Conservation (phyloP, 2,797 vertebrate species). For the Microcaecilia unicolor region DNA sequence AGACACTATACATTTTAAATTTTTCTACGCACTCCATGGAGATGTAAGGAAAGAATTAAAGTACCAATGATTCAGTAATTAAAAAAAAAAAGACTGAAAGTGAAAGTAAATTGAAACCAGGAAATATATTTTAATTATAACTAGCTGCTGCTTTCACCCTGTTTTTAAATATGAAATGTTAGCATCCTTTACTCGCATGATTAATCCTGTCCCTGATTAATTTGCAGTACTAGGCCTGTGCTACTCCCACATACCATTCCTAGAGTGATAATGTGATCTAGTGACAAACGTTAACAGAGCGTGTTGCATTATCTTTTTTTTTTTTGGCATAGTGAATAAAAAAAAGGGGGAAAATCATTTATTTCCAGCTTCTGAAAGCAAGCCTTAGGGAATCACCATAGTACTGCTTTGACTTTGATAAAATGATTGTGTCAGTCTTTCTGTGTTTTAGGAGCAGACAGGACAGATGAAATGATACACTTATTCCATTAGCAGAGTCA, state of each 20-base stretch:
- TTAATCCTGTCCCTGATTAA: slow-evolving; percentile 43
- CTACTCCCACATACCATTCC: slow-evolving; percentile 15
- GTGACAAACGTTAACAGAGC: slow-evolving; percentile 34
- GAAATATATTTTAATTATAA: slow-evolving; percentile 35
- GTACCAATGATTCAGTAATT: slow-evolving; percentile 5
- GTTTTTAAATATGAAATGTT: slow-evolving; percentile 35
- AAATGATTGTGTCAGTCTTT: slow-evolving; percentile 5
- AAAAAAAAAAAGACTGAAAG: neutral
- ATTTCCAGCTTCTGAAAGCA: slow-evolving; percentile 15
- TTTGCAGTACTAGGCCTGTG: slow-evolving; percentile 21
- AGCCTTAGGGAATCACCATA: slow-evolving; percentile 13
- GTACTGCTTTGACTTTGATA: slow-evolving; percentile 6
- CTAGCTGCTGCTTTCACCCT: slow-evolving; percentile 17
- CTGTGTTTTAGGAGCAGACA: slow-evolving; percentile 13
- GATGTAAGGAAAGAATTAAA: neutral
- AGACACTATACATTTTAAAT: too few relatives aligned
- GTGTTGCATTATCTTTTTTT: slow-evolving; percentile 31
- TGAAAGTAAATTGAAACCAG: slow-evolving; percentile 13
- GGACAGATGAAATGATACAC: slow-evolving; percentile 1
- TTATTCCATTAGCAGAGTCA: slow-evolving; percentile 5
- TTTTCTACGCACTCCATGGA: too few relatives aligned
- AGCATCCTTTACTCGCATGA: slow-evolving; percentile 40
- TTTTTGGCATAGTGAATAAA: slow-evolving; percentile 30
- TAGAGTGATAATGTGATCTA: slow-evolving; percentile 23
- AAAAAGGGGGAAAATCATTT: slow-evolving; percentile 20